Evolutionary conservation across 2,797 vertebrate species (phyloP).

Genomic region (Neopelma chrysocephalum): DNA sequence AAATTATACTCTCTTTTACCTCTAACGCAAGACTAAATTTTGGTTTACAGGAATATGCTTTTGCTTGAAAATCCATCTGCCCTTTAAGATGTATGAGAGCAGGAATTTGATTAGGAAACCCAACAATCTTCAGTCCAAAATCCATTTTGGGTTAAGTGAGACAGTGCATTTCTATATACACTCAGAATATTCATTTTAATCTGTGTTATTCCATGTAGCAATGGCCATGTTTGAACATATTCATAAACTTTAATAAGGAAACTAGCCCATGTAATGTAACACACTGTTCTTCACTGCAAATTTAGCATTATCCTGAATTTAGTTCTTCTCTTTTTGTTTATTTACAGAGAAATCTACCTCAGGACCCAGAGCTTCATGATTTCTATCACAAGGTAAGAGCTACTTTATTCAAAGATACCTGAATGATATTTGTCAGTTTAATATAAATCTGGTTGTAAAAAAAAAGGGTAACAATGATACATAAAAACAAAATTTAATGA

Average conservation of each 20-base stretch:
- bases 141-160: neutral
- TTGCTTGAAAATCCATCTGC: neutral
- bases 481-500: conserved; percentile 71
- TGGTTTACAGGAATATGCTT: neutral
- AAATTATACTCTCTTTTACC: neutral
- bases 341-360: neutral
- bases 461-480: conserved; percentile 37
- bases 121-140: neutral
- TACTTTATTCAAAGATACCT: conserved; percentile 42
- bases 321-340: neutral
- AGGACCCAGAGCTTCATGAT: neutral
- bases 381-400: conserved; percentile 23
- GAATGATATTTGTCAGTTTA: conserved; percentile 50
- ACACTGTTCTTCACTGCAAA: neutral
- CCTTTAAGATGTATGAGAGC: neutral
- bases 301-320: conserved; percentile 13
- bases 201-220: neutral
- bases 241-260: neutral
- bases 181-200: neutral
- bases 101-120: neutral
- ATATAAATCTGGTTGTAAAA: conserved; percentile 21
- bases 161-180: neutral
- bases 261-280: neutral
- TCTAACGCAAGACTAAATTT: neutral
- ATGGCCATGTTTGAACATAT: neutral